Evolutionary conservation across 2,888 invertebrate genomes (phyloP).

Genomic region (Andrena bicolor): DNA sequence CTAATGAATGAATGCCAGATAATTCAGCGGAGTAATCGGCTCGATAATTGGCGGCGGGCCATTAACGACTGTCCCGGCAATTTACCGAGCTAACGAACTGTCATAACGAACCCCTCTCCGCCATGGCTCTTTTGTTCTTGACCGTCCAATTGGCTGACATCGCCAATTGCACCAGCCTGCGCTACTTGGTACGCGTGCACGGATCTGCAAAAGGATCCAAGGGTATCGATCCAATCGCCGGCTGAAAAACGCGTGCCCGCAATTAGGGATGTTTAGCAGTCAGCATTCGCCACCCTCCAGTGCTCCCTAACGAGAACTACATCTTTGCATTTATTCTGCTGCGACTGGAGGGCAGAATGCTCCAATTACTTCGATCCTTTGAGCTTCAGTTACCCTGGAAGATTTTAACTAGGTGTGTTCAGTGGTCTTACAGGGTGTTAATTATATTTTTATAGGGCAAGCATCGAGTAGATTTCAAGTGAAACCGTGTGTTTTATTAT

Average conservation of each 20-base stretch:
- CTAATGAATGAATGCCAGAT: slow-evolving; percentile 68
- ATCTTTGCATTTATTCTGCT: slow-evolving; percentile 13
- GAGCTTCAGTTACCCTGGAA: neutral
- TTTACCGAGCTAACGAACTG: slow-evolving; percentile 73
- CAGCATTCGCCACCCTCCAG: neutral
- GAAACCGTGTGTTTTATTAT: too few relatives aligned
- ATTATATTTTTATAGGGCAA: neutral
- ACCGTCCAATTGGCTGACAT: slow-evolving; percentile 58
- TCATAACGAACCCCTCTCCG: slow-evolving; percentile 69
- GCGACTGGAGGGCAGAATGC: neutral
- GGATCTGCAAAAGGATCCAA: slow-evolving; percentile 43
- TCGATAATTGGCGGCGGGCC: slow-evolving; percentile 72
- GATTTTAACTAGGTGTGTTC: too few relatives aligned
- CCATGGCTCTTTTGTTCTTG: slow-evolving; percentile 69
- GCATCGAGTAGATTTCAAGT: too few relatives aligned
- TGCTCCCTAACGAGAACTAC: slow-evolving; percentile 16
- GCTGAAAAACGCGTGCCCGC: slow-evolving; percentile 24
- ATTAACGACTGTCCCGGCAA: slow-evolving; percentile 70
- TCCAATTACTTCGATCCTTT: slow-evolving; percentile 23
- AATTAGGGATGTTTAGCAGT: slow-evolving; percentile 41
- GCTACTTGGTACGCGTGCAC: slow-evolving; percentile 41
- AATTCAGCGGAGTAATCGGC: slow-evolving; percentile 71
- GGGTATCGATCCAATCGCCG: slow-evolving; percentile 43
- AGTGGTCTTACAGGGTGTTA: slow-evolving; percentile 8
- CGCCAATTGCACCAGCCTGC: slow-evolving; percentile 33